These are phyloP conservation scores for Invenusta paracnida DNA, from an alignment of 2,888 invertebrate species.

Conservation along the genomic window DNA sequence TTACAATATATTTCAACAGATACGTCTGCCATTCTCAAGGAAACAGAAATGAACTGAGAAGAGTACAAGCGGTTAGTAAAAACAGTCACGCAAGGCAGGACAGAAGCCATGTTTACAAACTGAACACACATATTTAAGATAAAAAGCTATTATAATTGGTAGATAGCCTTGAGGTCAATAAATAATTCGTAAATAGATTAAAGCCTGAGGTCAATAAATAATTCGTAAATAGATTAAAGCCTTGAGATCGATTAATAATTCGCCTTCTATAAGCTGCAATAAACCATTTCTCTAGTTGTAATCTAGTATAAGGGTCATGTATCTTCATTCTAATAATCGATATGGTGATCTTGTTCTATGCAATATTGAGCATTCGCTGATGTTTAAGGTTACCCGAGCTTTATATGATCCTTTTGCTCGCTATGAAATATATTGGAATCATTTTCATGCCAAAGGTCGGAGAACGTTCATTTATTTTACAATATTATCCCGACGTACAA, in stretches of 20 bases:
- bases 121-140: neutral
- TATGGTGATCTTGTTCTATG: neutral
- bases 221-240: neutral
- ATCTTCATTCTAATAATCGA: neutral
- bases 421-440: too few species aligned
- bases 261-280: neutral
- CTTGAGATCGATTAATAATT: neutral
- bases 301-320: neutral
- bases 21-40: neutral
- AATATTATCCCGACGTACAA: too few species aligned
- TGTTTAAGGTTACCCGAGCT: neutral
- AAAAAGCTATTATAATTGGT: neutral
- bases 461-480: too few species aligned
- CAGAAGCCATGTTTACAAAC: neutral
- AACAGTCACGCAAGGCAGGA: neutral
- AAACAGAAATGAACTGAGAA: neutral
- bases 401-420: neutral
- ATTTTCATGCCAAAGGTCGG: too few species aligned
- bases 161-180: neutral
- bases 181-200: too few species aligned
- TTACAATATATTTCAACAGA: neutral
- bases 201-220: too few species aligned
- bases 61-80: neutral
- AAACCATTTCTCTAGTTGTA: slow-evolving; percentile 11
- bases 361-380: neutral